These are phyloP conservation scores for Zosterops lateralis DNA, from an alignment of 2,113 vertebrate genomes.

Conservation along the genomic window DNA sequence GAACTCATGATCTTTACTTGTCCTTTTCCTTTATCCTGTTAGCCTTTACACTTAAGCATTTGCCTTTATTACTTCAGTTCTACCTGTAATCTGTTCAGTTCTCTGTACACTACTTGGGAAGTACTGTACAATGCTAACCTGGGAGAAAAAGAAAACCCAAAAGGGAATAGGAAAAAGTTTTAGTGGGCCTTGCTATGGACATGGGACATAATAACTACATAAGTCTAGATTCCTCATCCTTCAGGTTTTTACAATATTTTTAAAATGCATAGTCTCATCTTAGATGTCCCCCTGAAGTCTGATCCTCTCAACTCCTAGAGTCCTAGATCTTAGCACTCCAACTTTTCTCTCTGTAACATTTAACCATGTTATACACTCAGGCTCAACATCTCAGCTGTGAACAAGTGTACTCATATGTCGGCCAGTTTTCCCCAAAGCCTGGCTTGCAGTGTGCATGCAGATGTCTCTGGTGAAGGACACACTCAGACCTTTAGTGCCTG, in stretches of 20 bases:
- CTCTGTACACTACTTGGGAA: neutral
- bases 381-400: neutral
- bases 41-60: neutral
- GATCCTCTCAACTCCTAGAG: neutral
- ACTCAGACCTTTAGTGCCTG: neutral
- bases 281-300: neutral
- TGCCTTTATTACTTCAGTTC: neutral
- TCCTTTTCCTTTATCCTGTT: neutral
- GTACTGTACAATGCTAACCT: neutral
- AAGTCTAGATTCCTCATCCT: neutral
- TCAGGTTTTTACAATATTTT: neutral
- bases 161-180: neutral
- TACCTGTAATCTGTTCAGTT: neutral
- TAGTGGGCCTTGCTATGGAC: neutral
- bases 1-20: neutral
- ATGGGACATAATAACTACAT: rapidly evolving
- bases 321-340: neutral
- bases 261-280: neutral
- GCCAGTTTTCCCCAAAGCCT: neutral
- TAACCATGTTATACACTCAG: neutral
- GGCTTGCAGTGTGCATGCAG: neutral
- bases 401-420: neutral
- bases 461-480: neutral
- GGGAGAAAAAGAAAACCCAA: neutral
- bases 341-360: neutral